Evolutionary conservation across 2,797 vertebrate genomes (phyloP).

Genomic region (Chrysolophus pictus): DNA sequence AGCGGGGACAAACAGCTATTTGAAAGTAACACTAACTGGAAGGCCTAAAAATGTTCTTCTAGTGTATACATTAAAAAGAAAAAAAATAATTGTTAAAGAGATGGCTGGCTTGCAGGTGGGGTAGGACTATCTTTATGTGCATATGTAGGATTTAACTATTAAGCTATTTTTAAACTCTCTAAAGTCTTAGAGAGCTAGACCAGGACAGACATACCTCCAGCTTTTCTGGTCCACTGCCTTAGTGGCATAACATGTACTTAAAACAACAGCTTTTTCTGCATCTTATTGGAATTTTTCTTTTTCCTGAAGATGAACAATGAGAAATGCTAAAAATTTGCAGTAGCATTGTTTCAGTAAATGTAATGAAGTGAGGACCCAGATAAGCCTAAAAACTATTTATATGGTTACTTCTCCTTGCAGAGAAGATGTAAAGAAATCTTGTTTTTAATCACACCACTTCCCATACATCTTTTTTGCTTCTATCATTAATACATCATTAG

Average conservation of each 20-base stretch:
- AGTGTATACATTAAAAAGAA: neutral
- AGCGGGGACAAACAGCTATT: neutral
- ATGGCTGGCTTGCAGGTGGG: neutral
- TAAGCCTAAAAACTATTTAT: neutral
- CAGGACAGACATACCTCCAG: neutral
- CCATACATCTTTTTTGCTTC: neutral
- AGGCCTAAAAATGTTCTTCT: neutral
- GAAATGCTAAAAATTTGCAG: neutral
- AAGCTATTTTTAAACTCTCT: neutral
- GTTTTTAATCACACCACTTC: constrained; percentile 5
- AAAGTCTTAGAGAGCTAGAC: neutral
- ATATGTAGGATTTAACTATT: neutral
- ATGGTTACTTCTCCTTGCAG: neutral
- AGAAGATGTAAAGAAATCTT: neutral
- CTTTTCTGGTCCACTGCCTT: neutral
- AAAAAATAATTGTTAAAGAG: neutral
- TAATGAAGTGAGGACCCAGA: neutral
- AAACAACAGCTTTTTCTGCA: neutral
- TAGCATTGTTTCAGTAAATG: neutral
- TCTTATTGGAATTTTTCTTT: neutral
- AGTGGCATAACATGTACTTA: neutral
- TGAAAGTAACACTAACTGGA: neutral
- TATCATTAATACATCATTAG: neutral
- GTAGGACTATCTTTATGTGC: neutral
- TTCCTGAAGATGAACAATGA: neutral